Conservation (phyloP, 2,888 invertebrate genomes). For the Drosophila kuntzei region DNA sequence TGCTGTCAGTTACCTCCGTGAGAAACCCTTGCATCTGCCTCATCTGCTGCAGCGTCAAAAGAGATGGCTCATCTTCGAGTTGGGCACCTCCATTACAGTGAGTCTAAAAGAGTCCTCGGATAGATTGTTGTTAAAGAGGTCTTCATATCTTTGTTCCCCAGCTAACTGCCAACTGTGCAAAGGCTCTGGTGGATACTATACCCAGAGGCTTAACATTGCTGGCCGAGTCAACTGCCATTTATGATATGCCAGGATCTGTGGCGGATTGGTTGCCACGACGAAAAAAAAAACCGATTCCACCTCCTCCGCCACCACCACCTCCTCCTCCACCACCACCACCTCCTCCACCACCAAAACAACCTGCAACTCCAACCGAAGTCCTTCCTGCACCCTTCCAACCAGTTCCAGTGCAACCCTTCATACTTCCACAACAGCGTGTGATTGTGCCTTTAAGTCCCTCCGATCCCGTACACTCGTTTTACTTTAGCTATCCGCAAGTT, state of each 20-base stretch:
- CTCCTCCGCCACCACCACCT: conserved; percentile 38
- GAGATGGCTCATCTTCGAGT: conserved; percentile 81
- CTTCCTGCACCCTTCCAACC: not conserved
- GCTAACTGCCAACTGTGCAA: conserved; percentile 73
- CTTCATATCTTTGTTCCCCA: conserved; percentile 12
- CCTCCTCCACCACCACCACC: conserved; percentile 44
- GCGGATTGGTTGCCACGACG: conserved; percentile 60
- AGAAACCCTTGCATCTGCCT: conserved; percentile 33
- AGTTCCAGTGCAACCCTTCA: conserved; percentile 18
- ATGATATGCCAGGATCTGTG: conserved; percentile 75
- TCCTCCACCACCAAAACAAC: conserved; percentile 37
- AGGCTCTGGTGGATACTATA: conserved; percentile 68
- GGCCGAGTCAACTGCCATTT: conserved; percentile 72
- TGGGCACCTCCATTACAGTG: conserved; percentile 77
- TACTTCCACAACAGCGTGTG: conserved; percentile 35
- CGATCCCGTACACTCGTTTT: conserved; percentile 73
- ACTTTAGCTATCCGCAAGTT: conserved; percentile 60
- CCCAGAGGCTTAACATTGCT: conserved; percentile 78
- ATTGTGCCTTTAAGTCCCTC: conserved; percentile 61
- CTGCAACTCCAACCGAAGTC: conserved; percentile 18
- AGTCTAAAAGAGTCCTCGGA: conserved; percentile 25
- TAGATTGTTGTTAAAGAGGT: too few relatives aligned
- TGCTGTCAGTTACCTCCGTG: conserved; percentile 53
- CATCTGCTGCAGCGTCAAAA: conserved; percentile 66
- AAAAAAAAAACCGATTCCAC: conserved; percentile 44